Conservation (phyloP, 2,797 vertebrate genomes). For the Fistularia tabacaria region DNA sequence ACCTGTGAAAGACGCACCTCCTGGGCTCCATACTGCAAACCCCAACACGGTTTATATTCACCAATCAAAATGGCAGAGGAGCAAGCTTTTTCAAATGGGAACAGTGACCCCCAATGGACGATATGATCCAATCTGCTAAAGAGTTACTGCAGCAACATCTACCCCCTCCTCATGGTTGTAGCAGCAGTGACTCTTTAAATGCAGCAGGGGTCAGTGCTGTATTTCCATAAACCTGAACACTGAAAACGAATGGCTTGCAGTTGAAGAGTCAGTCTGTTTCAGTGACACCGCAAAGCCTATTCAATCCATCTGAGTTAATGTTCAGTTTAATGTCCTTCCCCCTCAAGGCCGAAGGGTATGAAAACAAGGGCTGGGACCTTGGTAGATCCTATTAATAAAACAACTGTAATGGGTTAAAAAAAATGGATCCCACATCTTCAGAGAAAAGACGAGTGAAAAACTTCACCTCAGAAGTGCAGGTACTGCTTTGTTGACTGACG, state of each 20-base stretch:
- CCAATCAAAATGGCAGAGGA: constrained; percentile 62
- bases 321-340: constrained; percentile 32
- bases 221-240: constrained; percentile 26
- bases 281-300: constrained; percentile 69
- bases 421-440: constrained; percentile 33
- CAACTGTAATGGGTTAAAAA: constrained; percentile 51
- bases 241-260: constrained; percentile 20
- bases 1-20: constrained; percentile 36
- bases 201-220: constrained; percentile 77
- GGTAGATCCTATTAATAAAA: constrained; percentile 55
- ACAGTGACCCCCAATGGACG: constrained; percentile 81
- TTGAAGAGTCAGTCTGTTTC: constrained; percentile 64
- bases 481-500: too few species aligned
- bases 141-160: constrained; percentile 33
- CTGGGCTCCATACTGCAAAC: constrained; percentile 37
- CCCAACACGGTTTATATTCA: constrained; percentile 36
- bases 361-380: constrained; percentile 48
- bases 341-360: constrained; percentile 25
- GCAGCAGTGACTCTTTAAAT: constrained; percentile 34
- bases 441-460: constrained; percentile 12
- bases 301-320: constrained; percentile 66
- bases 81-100: constrained; percentile 63
- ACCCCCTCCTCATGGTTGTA: background rate
- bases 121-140: constrained; percentile 37
- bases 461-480: background rate